Percentiles rank a stretch among this genome's conserved stretches.
phyloP scores from a whole-genome alignment of 2,888 invertebrate species.

The Pyrrhosoma nymphula region DNA sequence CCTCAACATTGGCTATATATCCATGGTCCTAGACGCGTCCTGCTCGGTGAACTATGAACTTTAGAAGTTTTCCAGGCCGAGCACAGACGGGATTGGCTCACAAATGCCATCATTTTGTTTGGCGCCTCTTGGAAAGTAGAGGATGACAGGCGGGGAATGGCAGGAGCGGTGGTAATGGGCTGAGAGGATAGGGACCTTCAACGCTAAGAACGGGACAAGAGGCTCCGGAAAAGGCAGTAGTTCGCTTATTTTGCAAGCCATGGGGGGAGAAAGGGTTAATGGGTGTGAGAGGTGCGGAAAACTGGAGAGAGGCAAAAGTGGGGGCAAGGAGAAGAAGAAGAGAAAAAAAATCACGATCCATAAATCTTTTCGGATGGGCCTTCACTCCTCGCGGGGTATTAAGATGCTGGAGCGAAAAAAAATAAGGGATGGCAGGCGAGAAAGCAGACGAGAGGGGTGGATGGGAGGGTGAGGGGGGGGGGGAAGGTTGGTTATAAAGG shows the following conservation, averaged over 20 bases:
- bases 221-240: background rate
- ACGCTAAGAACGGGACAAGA: background rate
- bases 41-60: background rate
- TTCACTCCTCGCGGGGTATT: slow-evolving; percentile 25
- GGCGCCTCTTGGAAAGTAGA: background rate
- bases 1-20: background rate
- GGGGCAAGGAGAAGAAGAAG: background rate
- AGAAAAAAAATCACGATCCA: slow-evolving; percentile 37
- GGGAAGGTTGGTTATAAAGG: background rate
- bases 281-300: background rate
- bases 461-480: background rate
- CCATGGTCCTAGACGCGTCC: background rate
- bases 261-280: background rate
- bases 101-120: background rate
- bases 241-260: slow-evolving; percentile 12
- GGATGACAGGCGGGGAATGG: background rate
- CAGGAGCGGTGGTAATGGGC: background rate
- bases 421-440: background rate
- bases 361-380: slow-evolving; percentile 51
- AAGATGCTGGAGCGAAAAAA: slow-evolving; percentile 31
- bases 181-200: background rate
- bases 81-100: background rate
- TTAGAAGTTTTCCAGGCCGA: background rate
- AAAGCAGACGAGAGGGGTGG: background rate
- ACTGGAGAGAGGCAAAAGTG: background rate